These are phyloP conservation scores for Acanthiza pusilla DNA, from an alignment of 2,797 vertebrate species.

Conservation along the genomic window DNA sequence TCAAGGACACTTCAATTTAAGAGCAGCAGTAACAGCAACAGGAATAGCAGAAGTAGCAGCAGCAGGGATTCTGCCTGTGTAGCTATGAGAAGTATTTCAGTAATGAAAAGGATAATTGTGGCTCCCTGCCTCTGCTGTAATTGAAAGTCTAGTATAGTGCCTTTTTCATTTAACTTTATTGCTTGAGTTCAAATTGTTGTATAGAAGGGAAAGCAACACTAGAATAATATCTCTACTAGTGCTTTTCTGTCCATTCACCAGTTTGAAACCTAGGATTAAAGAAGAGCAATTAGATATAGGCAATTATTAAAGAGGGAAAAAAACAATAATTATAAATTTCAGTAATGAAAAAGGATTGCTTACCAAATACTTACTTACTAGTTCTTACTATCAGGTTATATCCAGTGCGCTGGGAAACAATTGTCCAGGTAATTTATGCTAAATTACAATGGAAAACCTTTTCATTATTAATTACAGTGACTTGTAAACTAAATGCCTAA, in stretches of 20 bases:
- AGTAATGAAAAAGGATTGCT: conserved; percentile 24
- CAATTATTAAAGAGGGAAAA: conserved; percentile 50
- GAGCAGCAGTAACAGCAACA: conserved; percentile 29
- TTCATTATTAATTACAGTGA: background rate
- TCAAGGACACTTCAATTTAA: conserved; percentile 53
- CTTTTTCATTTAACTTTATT: conserved; percentile 73
- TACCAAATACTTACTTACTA: conserved; percentile 53
- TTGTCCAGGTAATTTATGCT: background rate
- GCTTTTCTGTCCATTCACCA: conserved; percentile 46
- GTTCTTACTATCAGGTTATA: background rate
- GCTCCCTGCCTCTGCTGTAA: conserved; percentile 68
- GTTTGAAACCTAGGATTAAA: conserved; percentile 67
- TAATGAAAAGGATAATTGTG: conserved; percentile 71
- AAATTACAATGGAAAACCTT: background rate
- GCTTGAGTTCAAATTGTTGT: conserved; percentile 61
- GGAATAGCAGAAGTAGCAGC: conserved; percentile 39
- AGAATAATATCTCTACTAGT: conserved; percentile 47
- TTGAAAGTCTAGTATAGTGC: conserved; percentile 67
- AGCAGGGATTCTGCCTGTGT: conserved; percentile 49
- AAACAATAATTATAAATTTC: conserved; percentile 53
- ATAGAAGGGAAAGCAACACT: conserved; percentile 32
- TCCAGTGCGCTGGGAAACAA: background rate
- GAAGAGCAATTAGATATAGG: conserved; percentile 65
- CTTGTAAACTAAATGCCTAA: background rate
- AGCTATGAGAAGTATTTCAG: conserved; percentile 39